A percentile compares a stretch with the other conserved stretches of the same genome.
These are phyloP conservation scores for Zenarchopterus dispar DNA, from an alignment of 2,797 vertebrate species.

Conservation along the genomic window DNA sequence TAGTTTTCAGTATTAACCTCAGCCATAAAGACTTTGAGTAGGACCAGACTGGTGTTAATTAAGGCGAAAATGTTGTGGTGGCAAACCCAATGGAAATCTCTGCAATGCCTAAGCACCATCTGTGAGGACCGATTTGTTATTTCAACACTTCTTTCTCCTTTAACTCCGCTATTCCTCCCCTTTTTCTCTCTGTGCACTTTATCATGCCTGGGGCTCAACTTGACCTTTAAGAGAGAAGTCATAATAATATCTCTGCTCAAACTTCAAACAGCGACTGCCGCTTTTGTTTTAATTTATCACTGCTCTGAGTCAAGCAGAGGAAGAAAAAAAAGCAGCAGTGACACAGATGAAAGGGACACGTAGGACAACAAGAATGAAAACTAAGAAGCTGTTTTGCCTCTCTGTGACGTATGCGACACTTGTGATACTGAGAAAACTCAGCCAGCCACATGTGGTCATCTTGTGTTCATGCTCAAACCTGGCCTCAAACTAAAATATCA, in stretches of 20 bases:
- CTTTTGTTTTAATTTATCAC: slow-evolving; percentile 70
- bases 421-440: slow-evolving; percentile 64
- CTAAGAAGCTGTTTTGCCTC: slow-evolving; percentile 61
- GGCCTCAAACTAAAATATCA: slow-evolving; percentile 6
- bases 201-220: slow-evolving; percentile 74
- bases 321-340: slow-evolving; percentile 45
- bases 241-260: slow-evolving; percentile 73
- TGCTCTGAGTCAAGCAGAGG: slow-evolving; percentile 60
- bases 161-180: slow-evolving; percentile 39
- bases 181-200: slow-evolving; percentile 44
- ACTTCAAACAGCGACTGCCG: slow-evolving; percentile 72
- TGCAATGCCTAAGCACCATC: slow-evolving; percentile 51
- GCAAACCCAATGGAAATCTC: slow-evolving; percentile 31
- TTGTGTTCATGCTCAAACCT: slow-evolving; percentile 31
- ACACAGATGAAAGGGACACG: slow-evolving; percentile 69
- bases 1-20: slow-evolving; percentile 8
- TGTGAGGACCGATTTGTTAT: slow-evolving; percentile 62
- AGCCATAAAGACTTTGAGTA: slow-evolving; percentile 2
- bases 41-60: slow-evolving; percentile 29
- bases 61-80: slow-evolving; percentile 31
- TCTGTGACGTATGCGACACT: slow-evolving; percentile 50
- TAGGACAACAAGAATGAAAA: slow-evolving; percentile 72
- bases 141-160: slow-evolving; percentile 70
- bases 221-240: slow-evolving; percentile 76
- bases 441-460: slow-evolving; percentile 56